phyloP scores from a whole-genome alignment of 1,140 invertebrate genomes.

The Dermatophagoides farinae region DNA sequence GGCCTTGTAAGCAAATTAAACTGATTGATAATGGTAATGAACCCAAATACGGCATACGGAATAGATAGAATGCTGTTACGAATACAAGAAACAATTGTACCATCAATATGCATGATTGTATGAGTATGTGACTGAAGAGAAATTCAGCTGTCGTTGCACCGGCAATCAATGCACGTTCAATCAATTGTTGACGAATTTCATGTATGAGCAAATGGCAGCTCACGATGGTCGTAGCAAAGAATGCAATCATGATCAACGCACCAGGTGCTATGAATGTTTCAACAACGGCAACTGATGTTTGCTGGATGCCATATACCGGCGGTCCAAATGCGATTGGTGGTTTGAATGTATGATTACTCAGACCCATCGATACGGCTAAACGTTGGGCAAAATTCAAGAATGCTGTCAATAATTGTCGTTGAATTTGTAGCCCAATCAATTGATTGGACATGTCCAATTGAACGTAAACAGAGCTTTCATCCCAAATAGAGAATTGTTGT shows the following conservation, averaged over 20 bases:
- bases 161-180: conserved; percentile 70
- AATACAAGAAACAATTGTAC: background rate
- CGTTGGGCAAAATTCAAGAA: conserved; percentile 19
- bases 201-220: conserved; percentile 76
- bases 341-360: conserved; percentile 13
- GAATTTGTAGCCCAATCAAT: conserved; percentile 17
- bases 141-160: conserved; percentile 3
- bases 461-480: conserved; percentile 4
- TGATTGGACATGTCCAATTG: conserved; percentile 15
- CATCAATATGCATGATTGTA: background rate
- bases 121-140: conserved; percentile 9
- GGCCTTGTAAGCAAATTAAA: background rate
- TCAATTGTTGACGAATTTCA: conserved; percentile 65
- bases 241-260: conserved; percentile 50
- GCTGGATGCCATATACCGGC: conserved; percentile 57
- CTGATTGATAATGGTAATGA: conserved; percentile 8
- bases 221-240: conserved; percentile 78
- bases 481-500: conserved; percentile 14
- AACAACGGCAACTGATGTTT: conserved; percentile 50
- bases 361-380: conserved; percentile 12
- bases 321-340: conserved; percentile 41
- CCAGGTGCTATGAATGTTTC: conserved; percentile 35
- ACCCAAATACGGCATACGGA: background rate
- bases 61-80: conserved; percentile 7
- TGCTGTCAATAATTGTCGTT: conserved; percentile 15